Base-by-base conservation (phyloP, 2,797 vertebrate species). In the Sebastes paucispinis region DNA sequence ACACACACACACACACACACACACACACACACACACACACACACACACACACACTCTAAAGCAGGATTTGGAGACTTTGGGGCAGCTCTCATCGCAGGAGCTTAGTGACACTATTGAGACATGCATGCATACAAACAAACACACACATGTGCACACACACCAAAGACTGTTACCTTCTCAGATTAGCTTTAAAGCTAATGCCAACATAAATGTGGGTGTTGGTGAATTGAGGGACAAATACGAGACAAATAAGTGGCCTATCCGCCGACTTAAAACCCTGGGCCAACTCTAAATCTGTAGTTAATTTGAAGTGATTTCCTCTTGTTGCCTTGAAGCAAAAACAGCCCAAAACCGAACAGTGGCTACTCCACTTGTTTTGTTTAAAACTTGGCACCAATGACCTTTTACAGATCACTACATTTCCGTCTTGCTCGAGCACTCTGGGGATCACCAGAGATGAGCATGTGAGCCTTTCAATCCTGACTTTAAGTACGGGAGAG, bases 51-150 rank as follows among this genome's bases (percentile, higher is more conserved):
- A 62, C 63, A 4, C 75, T 83, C 57, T 84, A 85, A 89, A 85
- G 88, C 69, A 79, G 90, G 90, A 90, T 93, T 92, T 91, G 76
- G 79, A 91, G 84, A 88, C 83, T 93, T 87, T 20, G 18, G 90
- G 85, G 91, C 87, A 89, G 87, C 84, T 87, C 86, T 91, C 88
- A 84, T 90, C 82, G 86, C 47, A 75, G 75, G 64, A 83, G 91
- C 88, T 92, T 92, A 92, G 88, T 84, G 77, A 91, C 84, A 88
- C 88, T 79, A 86, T 80, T 76, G 86, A 89, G 81, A 91, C 75
- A 72, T 59, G 59, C 70, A 59, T 52, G 54, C 63, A 57, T 24
- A 69, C 54, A 78, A 62, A 76, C 29, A 27, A 27, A 31, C 32
- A 55, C 59, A 62, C 59, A 59, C 50, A 43, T 4, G 32, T 29